These are phyloP conservation scores for Lottia gigantea DNA, from an alignment of 2,888 invertebrate genomes.

Conservation along the genomic window DNA sequence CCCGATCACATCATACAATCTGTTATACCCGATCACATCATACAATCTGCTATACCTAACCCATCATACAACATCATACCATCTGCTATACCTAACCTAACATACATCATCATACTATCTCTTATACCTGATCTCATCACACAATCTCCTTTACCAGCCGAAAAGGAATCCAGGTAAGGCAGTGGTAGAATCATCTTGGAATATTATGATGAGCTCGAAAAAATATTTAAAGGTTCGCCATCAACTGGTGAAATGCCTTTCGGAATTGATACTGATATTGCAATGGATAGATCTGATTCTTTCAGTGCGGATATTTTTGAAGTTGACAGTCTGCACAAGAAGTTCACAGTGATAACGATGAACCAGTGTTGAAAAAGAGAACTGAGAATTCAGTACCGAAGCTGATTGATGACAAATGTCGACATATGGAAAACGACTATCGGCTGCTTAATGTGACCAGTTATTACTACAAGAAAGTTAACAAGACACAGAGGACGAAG, in stretches of 20 bases:
- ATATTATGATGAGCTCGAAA: neutral
- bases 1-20: too few relatives aligned
- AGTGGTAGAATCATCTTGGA: neutral
- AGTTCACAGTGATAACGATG: neutral
- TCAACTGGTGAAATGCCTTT: neutral
- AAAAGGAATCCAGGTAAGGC: neutral
- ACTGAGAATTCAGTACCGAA: neutral
- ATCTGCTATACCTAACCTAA: too few relatives aligned
- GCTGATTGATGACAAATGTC: neutral
- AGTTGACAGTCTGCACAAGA: neutral
- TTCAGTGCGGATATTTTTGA: too few relatives aligned
- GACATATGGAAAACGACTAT: slow-evolving; percentile 5
- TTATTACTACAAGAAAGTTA: neutral
- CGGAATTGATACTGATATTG: neutral
- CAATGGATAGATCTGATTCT: neutral
- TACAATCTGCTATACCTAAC: too few relatives aligned
- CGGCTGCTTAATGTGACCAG: neutral
- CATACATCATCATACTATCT: too few relatives aligned
- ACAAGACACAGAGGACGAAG: neutral
- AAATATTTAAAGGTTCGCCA: neutral
- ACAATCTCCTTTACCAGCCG: neutral
- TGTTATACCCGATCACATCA: too few relatives aligned
- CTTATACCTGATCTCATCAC: too few relatives aligned
- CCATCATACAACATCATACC: too few relatives aligned
- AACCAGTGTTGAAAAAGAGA: too few relatives aligned